These are phyloP conservation scores for Eurystomus gularis DNA, from an alignment of 2,113 vertebrate genomes.

Conservation along the genomic window DNA sequence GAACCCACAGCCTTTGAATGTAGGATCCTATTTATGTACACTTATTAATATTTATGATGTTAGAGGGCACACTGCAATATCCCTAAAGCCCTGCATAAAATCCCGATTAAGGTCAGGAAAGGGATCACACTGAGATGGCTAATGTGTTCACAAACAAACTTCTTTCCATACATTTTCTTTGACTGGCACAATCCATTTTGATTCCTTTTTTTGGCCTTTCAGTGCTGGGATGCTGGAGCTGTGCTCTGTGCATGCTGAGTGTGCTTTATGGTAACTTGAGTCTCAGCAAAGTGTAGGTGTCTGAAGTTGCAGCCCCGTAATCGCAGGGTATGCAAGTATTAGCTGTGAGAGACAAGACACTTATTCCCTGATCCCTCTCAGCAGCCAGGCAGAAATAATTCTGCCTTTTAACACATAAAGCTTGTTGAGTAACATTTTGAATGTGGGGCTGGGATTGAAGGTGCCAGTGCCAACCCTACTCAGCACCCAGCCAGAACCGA, in stretches of 20 bases:
- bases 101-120: slow-evolving; percentile 35
- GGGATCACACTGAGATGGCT: slow-evolving; percentile 25
- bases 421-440: not conserved
- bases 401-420: slow-evolving; percentile 5
- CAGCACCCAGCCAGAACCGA: not conserved
- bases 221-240: not conserved
- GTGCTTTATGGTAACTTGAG: not conserved
- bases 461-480: accelerated
- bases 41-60: slow-evolving; percentile 59
- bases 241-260: not conserved
- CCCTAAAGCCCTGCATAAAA: slow-evolving; percentile 57
- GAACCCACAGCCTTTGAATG: slow-evolving; percentile 37
- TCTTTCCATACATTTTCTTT: slow-evolving; percentile 15
- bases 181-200: not conserved
- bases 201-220: not conserved
- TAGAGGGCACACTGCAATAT: slow-evolving; percentile 38
- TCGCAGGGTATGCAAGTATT: not conserved
- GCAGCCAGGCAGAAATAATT: slow-evolving; percentile 34
- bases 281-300: not conserved
- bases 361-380: not conserved
- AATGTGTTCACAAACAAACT: slow-evolving; percentile 44
- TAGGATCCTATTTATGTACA: slow-evolving; percentile 53
- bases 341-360: slow-evolving; percentile 1
- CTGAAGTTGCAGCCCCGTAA: not conserved
- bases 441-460: not conserved